Evolutionary conservation across 2,888 invertebrate genomes (phyloP), one percentile per base, ranked within the genome.

Genomic region (Meganola albula): DNA sequence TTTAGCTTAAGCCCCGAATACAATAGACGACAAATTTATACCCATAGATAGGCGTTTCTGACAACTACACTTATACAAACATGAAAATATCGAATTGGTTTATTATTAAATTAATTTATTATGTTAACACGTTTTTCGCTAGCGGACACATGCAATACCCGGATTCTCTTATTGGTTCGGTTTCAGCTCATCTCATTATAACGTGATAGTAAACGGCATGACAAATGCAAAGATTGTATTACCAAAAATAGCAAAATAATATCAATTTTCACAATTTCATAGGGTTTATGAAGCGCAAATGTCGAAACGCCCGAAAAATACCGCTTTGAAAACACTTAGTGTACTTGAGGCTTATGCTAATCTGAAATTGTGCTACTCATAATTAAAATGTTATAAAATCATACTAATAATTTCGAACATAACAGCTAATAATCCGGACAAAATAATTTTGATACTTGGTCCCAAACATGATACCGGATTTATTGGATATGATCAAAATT

Each of bases 371-470:
- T n/a, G n/a, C 16, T 6, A 6, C 4, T 16, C 16, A 20, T 20
- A 7, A n/a, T n/a, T 20, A 20, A 18, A 7, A 25, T 9, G 30
- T 43, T 45, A 41, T 40, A 38, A 48, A 48, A 40, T 27, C 24
- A 33, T 34, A 29, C 37, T 29, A 22, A 30, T 31, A 21, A 6
- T 28, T 23, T 26, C 10, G 1, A 9, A 37, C 18, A 46, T 39
- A 45, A 44, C 14, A 24, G 23, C 12, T 44, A 34, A 14, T n/a
- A n/a, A 23, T 24, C 30, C 12, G 36, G 10, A 22, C 28, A 30
- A 50, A 37, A 29, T 28, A 53, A 38, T 51, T 56, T 62, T 46
- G 52, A 47, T 58, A 48, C 32, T 55, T 70, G 71, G 71, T 72
- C 71, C 71, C 71, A 62, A 67, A 53, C 45, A 39, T 49, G 32